A percentile compares a stretch with the other conserved stretches of the same genome.
Evolutionary conservation across 2,797 vertebrate genomes (phyloP).

Genomic region (Pampus argenteus): DNA sequence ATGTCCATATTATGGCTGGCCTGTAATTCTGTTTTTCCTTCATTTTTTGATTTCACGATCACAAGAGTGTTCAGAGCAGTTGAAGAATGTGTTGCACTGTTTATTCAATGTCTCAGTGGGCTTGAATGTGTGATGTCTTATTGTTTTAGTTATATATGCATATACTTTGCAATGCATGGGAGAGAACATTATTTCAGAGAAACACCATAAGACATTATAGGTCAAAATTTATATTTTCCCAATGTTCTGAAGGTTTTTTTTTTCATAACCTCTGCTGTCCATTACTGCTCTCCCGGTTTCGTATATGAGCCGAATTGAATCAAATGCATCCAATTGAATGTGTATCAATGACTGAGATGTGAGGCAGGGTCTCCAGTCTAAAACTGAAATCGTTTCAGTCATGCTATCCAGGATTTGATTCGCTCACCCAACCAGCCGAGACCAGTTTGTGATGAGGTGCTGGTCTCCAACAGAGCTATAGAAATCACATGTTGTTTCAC

Average conservation of each 20-base stretch:
- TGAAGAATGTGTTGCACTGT: background rate
- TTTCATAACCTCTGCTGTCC: slow-evolving; percentile 35
- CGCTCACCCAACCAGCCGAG: slow-evolving; percentile 74
- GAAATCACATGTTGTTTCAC: slow-evolving; percentile 80
- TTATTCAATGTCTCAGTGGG: background rate
- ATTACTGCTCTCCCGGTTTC: slow-evolving; percentile 21
- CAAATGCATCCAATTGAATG: slow-evolving; percentile 70
- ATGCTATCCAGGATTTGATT: slow-evolving; percentile 75
- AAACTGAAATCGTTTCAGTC: slow-evolving; percentile 73
- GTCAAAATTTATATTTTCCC: slow-evolving; percentile 14
- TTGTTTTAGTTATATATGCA: slow-evolving; percentile 7
- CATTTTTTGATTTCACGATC: background rate
- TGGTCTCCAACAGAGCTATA: slow-evolving; percentile 77
- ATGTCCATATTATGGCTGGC: background rate
- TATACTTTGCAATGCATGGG: background rate
- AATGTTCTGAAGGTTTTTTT: slow-evolving; percentile 18
- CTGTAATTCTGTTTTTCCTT: background rate
- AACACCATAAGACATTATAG: background rate
- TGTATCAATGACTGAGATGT: slow-evolving; percentile 60
- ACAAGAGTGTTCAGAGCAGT: background rate
- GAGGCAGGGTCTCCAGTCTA: slow-evolving; percentile 61
- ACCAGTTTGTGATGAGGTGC: slow-evolving; percentile 80
- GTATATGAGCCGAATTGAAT: slow-evolving; percentile 68
- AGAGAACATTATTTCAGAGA: background rate
- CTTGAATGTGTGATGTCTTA: background rate